A percentile compares a stretch with the other conserved stretches of the same genome.
Conservation (phyloP, 2,113 vertebrate genomes). For the Bos javanicus region DNA sequence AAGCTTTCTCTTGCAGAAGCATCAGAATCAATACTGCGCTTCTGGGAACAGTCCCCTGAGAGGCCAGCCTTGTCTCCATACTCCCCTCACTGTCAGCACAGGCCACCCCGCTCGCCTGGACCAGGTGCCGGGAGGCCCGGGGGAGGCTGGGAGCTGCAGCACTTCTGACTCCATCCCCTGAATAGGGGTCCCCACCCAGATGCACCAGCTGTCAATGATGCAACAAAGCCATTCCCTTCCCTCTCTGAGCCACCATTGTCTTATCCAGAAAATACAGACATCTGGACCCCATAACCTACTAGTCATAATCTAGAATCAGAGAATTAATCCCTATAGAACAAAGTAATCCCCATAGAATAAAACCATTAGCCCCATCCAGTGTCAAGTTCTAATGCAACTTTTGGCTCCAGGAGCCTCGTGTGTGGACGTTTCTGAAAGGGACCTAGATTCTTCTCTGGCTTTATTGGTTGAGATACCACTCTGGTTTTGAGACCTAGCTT, state of each 20-base stretch:
- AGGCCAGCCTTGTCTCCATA: not conserved
- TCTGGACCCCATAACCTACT: not conserved
- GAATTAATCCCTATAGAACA: not conserved
- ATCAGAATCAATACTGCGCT: not conserved
- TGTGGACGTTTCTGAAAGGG: not conserved
- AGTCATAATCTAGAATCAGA: not conserved
- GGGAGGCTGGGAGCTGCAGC: too few species aligned
- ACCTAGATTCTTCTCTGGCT: not conserved
- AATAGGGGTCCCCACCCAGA: too few species aligned
- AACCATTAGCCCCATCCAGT: not conserved
- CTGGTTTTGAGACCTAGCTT: not conserved
- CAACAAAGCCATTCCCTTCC: not conserved
- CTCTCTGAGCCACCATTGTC: not conserved
- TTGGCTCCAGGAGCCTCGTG: not conserved
- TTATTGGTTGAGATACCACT: not conserved
- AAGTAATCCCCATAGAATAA: not conserved
- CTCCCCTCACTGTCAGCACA: not conserved
- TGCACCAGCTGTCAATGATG: not conserved
- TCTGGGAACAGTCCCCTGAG: not conserved
- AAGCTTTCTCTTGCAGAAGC: not conserved
- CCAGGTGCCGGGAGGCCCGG: not conserved
- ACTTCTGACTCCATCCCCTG: not conserved
- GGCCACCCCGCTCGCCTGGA: not conserved
- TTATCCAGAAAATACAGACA: not conserved
- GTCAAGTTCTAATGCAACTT: not conserved